Base-by-base conservation (phyloP, 2,797 vertebrate genomes). In the Sebastiscus tertius region DNA sequence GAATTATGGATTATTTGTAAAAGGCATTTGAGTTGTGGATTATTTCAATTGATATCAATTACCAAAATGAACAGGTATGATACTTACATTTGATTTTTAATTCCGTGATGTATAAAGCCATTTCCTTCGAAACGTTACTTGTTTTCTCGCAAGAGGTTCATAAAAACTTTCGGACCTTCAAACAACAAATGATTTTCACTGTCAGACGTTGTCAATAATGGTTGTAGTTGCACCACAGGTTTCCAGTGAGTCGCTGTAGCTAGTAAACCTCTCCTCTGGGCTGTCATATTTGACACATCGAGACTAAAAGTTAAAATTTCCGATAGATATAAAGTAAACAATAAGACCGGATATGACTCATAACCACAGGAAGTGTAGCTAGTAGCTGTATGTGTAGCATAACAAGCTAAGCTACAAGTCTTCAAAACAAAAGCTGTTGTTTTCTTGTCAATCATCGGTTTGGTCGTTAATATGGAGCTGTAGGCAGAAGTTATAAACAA, bases 321-420 rank as follows among this genome's bases (percentile, higher is more conserved):
- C 81, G 2, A 72, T 5, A 60, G 36, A 3, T 1, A 0, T 36
- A 39, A 89, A 76, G 11, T 5, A 4, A 4, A 16, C 24, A 31
- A 0, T 3, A 7, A 29, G 0, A 7, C 90, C 93, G 92, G 93
- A 92, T 79, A 63, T 94, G 90, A 92, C 80, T 6, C 68, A 73
- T 55, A 49, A 31, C 11, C 36, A 64, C 76, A 52, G 85, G 87
- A 94, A 80, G 79, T 87, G 82, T 86, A 76, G 83, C 88, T 65
- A 12, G 62, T 79, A 85, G 81, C 83, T 31, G 26, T 73, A n/a
- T 42, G 29, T 83, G 71, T 84, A 88, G 86, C 77, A 88, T 4
- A 80, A 72, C 60, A 85, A 85, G 62, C 34, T 4, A 80, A 84
- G 62, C 29, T 33, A 33, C 18, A 31, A 12, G 4, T 22, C 36